Evolutionary conservation across 2,888 invertebrate genomes (phyloP).

Genomic region (Acleris emargana): DNA sequence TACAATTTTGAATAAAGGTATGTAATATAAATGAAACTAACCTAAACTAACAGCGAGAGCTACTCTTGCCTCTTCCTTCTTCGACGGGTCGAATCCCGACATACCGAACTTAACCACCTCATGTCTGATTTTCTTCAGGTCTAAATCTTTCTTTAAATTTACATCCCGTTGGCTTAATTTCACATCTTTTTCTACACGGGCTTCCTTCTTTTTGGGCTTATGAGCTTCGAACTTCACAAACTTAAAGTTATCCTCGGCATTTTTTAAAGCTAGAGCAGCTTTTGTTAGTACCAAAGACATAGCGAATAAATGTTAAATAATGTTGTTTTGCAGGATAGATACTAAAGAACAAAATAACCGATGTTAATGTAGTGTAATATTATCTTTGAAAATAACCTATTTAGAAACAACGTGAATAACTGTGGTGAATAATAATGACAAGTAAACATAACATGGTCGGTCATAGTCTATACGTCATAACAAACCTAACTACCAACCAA

Average conservation of each 20-base stretch:
- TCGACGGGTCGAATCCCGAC: slow-evolving; percentile 87
- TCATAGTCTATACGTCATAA: not conserved
- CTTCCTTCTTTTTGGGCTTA: slow-evolving; percentile 74
- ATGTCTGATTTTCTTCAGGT: slow-evolving; percentile 90
- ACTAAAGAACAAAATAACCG: slow-evolving; percentile 1
- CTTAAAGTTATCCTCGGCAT: slow-evolving; percentile 70
- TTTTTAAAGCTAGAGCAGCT: slow-evolving; percentile 76
- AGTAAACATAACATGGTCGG: not conserved
- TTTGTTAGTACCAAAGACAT: slow-evolving; percentile 78
- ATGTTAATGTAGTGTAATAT: too few species aligned
- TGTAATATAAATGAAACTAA: slow-evolving; percentile 37
- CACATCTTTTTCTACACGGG: slow-evolving; percentile 41
- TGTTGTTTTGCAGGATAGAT: too few species aligned
- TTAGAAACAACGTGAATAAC: slow-evolving; percentile 4
- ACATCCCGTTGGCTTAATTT: slow-evolving; percentile 41
- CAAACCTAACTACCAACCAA: not conserved
- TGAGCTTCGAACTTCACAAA: slow-evolving; percentile 78
- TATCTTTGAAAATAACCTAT: too few species aligned
- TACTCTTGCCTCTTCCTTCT: slow-evolving; percentile 91
- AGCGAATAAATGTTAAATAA: too few species aligned
- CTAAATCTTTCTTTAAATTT: slow-evolving; percentile 78
- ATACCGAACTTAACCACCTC: slow-evolving; percentile 94
- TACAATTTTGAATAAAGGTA: too few species aligned
- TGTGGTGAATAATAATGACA: not conserved
- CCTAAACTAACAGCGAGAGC: slow-evolving; percentile 91